These are phyloP conservation scores for Orius insidiosus DNA, from an alignment of 1,140 invertebrate genomes.

Conservation along the genomic window DNA sequence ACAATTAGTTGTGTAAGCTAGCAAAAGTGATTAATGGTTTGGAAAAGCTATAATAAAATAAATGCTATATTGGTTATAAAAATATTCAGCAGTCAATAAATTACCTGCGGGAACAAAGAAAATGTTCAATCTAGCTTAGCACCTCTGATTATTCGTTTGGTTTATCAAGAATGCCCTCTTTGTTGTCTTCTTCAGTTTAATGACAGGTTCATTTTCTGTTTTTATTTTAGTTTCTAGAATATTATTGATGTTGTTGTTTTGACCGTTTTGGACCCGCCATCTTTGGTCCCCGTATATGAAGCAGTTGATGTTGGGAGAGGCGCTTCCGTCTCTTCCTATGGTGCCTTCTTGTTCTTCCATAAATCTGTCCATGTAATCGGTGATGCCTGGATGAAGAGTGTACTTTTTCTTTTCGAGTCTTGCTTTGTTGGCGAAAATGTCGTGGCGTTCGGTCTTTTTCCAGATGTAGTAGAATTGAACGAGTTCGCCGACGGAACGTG, in stretches of 20 bases:
- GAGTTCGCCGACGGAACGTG: conserved; percentile 87
- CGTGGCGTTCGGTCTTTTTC: conserved; percentile 97
- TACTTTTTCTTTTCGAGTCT: conserved; percentile 76
- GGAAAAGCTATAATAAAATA: no score
- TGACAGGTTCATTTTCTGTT: background rate
- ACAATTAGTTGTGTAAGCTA: no score
- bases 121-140: no score
- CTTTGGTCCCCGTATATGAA: conserved; percentile 44
- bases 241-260: background rate
- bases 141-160: no score
- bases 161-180: background rate
- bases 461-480: conserved; percentile 98
- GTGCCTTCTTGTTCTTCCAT: conserved; percentile 56
- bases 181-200: background rate
- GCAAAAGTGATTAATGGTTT: no score
- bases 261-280: conserved; percentile 20
- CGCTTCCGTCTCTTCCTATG: conserved; percentile 12
- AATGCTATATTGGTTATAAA: no score
- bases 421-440: conserved; percentile 68
- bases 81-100: no score
- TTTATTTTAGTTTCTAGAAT: no score
- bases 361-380: conserved; percentile 79
- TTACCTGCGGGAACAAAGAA: no score
- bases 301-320: conserved; percentile 39
- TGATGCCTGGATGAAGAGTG: conserved; percentile 63